Conservation (phyloP, 1,140 invertebrate genomes). For the Platyura marginata region DNA sequence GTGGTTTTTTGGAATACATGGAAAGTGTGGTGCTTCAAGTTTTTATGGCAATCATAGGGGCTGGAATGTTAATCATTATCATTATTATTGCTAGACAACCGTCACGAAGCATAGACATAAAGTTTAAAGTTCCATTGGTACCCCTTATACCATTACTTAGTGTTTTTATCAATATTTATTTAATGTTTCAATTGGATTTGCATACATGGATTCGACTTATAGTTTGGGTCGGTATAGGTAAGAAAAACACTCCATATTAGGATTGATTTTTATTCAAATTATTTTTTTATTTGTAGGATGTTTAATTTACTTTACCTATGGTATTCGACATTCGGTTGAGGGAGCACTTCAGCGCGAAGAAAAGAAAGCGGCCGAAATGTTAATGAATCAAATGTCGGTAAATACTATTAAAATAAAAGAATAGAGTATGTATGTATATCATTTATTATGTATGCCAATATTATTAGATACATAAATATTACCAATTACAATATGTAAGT, state of each 20-base stretch:
- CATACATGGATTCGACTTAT: conserved; percentile 73
- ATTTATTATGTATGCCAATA: no score
- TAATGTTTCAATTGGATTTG: conserved; percentile 70
- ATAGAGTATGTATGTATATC: no score
- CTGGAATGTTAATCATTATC: conserved; percentile 13
- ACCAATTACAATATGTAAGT: no score
- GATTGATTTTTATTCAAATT: conserved; percentile 5
- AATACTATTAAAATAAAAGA: neutral
- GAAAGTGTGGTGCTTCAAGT: neutral
- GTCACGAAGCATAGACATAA: conserved; percentile 13
- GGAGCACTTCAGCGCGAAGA: conserved; percentile 1
- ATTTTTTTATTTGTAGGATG: conserved; percentile 30
- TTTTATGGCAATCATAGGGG: conserved; percentile 10
- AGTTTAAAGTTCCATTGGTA: conserved; percentile 61
- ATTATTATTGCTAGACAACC: conserved; percentile 19
- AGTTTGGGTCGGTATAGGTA: conserved; percentile 60
- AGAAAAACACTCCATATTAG: no score
- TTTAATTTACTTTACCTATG: conserved; percentile 37
- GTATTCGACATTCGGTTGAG: conserved; percentile 29
- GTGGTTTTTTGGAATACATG: neutral
- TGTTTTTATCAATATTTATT: conserved; percentile 69
- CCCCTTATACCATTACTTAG: conserved; percentile 67
- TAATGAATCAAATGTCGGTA: neutral
- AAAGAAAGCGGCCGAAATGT: neutral
- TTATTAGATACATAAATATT: no score